Evolutionary conservation across 2,888 invertebrate species (phyloP).

Genomic region (Phymatocera aterrima): DNA sequence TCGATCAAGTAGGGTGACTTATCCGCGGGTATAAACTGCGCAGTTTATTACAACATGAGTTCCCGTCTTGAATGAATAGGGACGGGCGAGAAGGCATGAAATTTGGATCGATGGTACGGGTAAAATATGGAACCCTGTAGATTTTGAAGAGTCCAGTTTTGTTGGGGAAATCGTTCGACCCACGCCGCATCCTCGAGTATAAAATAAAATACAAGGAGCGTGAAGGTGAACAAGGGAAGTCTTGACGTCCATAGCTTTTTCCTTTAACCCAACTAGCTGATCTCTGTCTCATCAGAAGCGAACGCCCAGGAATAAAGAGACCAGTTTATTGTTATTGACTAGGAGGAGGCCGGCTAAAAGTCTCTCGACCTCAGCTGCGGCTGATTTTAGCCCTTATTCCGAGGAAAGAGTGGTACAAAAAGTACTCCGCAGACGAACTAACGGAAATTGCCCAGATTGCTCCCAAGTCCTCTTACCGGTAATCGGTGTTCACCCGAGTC

Average conservation of each 20-base stretch:
- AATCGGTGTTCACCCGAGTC: neutral
- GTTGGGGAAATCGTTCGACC: neutral
- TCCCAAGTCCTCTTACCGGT: constrained; percentile 15
- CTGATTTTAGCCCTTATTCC: constrained; percentile 11
- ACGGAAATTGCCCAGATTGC: constrained; percentile 35
- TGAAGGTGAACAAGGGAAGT: constrained; percentile 1
- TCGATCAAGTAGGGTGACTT: neutral
- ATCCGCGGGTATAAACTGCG: neutral
- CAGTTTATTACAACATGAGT: neutral
- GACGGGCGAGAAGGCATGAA: neutral
- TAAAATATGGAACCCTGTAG: constrained; percentile 6
- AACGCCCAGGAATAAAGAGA: constrained; percentile 7
- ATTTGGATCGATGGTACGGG: neutral
- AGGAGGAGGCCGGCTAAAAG: constrained; percentile 28
- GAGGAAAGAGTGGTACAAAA: constrained; percentile 22
- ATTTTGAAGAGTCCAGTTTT: neutral
- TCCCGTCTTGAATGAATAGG: neutral
- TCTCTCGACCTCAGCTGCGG: constrained; percentile 35
- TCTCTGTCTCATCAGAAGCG: constrained; percentile 14
- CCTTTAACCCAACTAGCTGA: neutral
- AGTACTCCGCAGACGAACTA: constrained; percentile 3
- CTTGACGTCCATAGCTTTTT: neutral
- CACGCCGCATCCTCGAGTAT: neutral
- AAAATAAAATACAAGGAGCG: constrained; percentile 20
- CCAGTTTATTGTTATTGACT: constrained; percentile 32